Evolutionary conservation across 2,113 vertebrate species (phyloP), one percentile per base, ranked within the genome.

Genomic region (Petaurus breviceps): DNA sequence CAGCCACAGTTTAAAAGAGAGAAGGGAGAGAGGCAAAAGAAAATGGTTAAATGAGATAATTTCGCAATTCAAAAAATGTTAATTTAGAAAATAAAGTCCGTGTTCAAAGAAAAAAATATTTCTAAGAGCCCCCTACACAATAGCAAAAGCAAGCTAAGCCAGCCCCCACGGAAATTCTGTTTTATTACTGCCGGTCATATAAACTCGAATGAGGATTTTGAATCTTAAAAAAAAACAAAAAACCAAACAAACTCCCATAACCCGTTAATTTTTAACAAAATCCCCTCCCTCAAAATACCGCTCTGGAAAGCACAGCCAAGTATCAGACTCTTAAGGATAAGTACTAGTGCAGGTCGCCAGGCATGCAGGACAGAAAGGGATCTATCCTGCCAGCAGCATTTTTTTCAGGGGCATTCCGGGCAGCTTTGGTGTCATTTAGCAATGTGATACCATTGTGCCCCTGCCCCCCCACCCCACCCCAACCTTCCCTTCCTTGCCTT

Each of bases 11-110:
- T 96, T 96, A 94, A 97, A 97, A 96, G 91, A 95, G 92, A 97
- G 93, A 92, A 91, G 94, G 94, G 95, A 94, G 90, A 53, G 93
- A 93, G 61, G 47, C 89, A 94, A 98, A 98, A 96, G 98, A 98
- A 98, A 98, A 98, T 98, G 98, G 98, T 98, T 98, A 98, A 99
- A 99, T 98, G 98, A 98, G 98, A 98, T 98, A 98, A 98, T 99
- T 98, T 98, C 95, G 94, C 98, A 98, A 98, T 98, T 97, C 54
- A 97, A 97, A 98, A 98, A 98, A 98, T 97, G 97, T 98, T 98
- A 97, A 98, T 98, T 98, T 98, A 97, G 96, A 97, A 97, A 98
- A 97, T 94, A 92, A 97, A 94, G 95, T 97, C 95, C 95, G 97
- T 98, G 96, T 97, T 98, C 97, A 97, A 97, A 96, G 97, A 97